A percentile compares a stretch with the other conserved stretches of the same genome.
phyloP scores from a whole-genome alignment of 2,888 invertebrate genomes.

The Linyphia triangularis region DNA sequence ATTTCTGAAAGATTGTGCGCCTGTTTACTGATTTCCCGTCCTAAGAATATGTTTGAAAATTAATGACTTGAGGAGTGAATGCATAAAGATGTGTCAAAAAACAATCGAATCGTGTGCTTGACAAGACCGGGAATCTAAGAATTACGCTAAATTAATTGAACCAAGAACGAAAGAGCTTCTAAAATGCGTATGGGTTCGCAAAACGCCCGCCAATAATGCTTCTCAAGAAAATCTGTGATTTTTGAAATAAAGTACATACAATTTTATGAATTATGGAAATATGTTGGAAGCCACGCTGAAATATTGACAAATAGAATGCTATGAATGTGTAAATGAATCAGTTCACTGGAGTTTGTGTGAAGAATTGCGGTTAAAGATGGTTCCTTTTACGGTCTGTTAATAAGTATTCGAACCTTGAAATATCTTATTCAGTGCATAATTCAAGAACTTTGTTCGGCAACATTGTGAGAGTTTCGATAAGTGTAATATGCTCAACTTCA shows the following conservation, averaged over 20 bases:
- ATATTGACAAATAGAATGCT: neutral
- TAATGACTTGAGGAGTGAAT: neutral
- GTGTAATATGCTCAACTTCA: slow-evolving; percentile 3
- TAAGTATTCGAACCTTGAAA: neutral
- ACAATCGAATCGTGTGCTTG: neutral
- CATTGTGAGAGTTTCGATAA: neutral
- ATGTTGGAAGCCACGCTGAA: neutral
- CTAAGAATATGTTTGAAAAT: neutral
- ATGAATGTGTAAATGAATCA: too few species aligned
- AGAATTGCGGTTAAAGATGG: neutral
- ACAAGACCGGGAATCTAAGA: neutral
- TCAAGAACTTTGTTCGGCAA: neutral
- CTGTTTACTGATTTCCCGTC: slow-evolving; percentile 33
- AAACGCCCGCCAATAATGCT: neutral
- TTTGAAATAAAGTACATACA: neutral
- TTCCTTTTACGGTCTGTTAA: neutral
- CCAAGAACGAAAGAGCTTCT: slow-evolving; percentile 19
- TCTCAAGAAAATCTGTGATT: slow-evolving; percentile 29
- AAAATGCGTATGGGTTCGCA: neutral
- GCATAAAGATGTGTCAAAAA: neutral
- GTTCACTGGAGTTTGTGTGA: neutral
- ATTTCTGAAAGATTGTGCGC: slow-evolving; percentile 27
- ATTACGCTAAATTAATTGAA: neutral
- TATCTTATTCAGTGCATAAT: neutral
- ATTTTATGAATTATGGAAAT: neutral